phyloP scores from a whole-genome alignment of 2,113 vertebrate species.

The Gallinago media region DNA sequence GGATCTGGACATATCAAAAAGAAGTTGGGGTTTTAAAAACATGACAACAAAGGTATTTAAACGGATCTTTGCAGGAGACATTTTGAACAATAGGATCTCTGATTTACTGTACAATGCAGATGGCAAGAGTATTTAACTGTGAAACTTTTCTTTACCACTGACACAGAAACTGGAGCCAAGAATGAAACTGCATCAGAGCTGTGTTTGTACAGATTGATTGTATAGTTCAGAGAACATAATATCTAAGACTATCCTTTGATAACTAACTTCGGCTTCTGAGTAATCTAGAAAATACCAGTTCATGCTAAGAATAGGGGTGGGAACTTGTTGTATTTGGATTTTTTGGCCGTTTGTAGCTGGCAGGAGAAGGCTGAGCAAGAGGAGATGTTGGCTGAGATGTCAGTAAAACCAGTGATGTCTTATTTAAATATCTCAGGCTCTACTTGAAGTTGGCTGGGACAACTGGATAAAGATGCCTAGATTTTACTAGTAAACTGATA shows the following conservation, averaged over 20 bases:
- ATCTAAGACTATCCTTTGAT: not conserved
- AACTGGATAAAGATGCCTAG: not conserved
- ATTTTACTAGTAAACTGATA: not conserved
- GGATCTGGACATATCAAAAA: not conserved
- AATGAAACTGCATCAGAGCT: not conserved
- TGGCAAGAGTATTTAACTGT: not conserved
- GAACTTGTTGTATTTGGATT: not conserved
- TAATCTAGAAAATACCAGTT: constrained; percentile 10
- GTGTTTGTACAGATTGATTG: not conserved
- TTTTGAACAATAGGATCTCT: constrained; percentile 21
- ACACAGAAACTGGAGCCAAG: not conserved
- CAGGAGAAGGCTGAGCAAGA: not conserved
- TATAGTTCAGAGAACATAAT: not conserved
- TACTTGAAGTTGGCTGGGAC: not conserved
- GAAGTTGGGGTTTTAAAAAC: not conserved
- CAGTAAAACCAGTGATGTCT: not conserved
- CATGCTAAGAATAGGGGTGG: not conserved
- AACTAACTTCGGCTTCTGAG: not conserved
- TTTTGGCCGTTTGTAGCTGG: not conserved
- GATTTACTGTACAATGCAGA: constrained; percentile 10
- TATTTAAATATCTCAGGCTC: not conserved
- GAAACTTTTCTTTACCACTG: constrained; percentile 27
- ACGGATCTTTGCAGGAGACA: not conserved
- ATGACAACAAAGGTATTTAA: not conserved
- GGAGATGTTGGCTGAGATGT: not conserved